Base-by-base conservation (phyloP, 2,888 invertebrate species). In the Rhamnusium bicolor region DNA sequence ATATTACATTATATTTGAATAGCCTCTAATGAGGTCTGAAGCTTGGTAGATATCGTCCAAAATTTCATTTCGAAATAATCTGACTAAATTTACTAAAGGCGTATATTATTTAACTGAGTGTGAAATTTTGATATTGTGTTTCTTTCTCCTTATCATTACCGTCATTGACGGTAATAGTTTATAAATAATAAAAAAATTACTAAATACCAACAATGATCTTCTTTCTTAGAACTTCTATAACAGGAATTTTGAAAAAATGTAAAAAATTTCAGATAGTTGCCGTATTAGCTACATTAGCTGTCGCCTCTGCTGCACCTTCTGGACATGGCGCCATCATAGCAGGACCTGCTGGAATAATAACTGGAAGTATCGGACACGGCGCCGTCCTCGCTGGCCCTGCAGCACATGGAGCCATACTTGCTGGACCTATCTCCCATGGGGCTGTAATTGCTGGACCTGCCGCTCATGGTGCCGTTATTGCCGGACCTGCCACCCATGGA, bases 401-500 rank as follows among this genome's bases (percentile, higher is more conserved):
- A n/a, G 71, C 69, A 12, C 70, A 60, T 46, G 60, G 62, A 40
- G 62, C 61, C 8, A 29, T 61, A 8, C 53, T 77, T 21, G 72
- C 74, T 18, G 74, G 66, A 29, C 74, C 70, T 7, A 32, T 47
- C 14, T 81, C 86, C 80, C 60, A 88, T 87, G 47, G 88, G 87
- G 69, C 40, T 1, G 71, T 66, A 5, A 24, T 68, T 14, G 76
- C 74, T 27, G 76, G 77, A 53, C 77, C 72, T 27, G 73, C 71
- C n/a, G 75, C 72, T 29, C 66, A 61, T 14, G 73, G 73, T 2
- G 73, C 69, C 27, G 71, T 63, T 0, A 47, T 63, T 5, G 49
- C 63, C 56, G 54, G 76, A 69, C 46, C 46, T 21, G 67, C 56
- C 32, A 63, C 46, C 18, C 70, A 56, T 1, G 65, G 69, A 7